These are phyloP conservation scores for Apodemus agrarius DNA, from an alignment of 2,797 vertebrate genomes.

Conservation along the genomic window DNA sequence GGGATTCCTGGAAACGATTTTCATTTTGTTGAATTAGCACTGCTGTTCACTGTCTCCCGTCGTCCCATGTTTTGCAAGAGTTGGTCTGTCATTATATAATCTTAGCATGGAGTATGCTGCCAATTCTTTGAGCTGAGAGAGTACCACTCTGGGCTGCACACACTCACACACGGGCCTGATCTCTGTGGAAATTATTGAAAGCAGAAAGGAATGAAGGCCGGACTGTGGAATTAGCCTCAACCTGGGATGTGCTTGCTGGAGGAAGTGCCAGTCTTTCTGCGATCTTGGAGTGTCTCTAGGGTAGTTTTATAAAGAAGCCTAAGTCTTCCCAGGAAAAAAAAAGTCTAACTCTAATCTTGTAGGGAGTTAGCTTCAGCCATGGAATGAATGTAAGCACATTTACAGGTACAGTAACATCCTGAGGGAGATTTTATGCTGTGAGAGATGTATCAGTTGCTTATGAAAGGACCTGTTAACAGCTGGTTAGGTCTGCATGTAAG, in stretches of 20 bases:
- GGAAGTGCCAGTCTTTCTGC: slow-evolving; percentile 42
- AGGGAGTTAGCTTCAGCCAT: slow-evolving; percentile 25
- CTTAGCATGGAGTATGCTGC: slow-evolving; percentile 20
- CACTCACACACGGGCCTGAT: background rate
- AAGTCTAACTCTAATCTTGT: slow-evolving; percentile 45
- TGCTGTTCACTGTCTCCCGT: background rate
- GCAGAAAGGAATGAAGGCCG: slow-evolving; percentile 55
- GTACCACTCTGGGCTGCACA: background rate
- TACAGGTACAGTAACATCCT: slow-evolving; percentile 22
- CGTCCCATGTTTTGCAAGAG: background rate
- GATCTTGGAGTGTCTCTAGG: slow-evolving; percentile 30
- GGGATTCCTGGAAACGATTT: slow-evolving; percentile 48
- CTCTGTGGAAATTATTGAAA: slow-evolving; percentile 16
- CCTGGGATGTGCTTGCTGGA: slow-evolving; percentile 8
- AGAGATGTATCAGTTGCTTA: background rate
- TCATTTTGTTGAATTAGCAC: slow-evolving; percentile 55
- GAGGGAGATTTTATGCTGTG: slow-evolving; percentile 43
- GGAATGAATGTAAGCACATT: slow-evolving; percentile 51
- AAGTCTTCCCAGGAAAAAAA: slow-evolving; percentile 46
- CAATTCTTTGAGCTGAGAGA: background rate
- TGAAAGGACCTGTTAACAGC: slow-evolving; percentile 54
- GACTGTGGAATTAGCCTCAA: slow-evolving; percentile 43
- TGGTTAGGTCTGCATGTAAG: slow-evolving; percentile 35
- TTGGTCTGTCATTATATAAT: slow-evolving; percentile 69
- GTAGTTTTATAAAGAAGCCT: slow-evolving; percentile 49